Percentiles rank a stretch among this genome's conserved stretches.
These are phyloP conservation scores for Gandaritis pyraliata DNA, from an alignment of 2,888 invertebrate genomes.

Conservation along the genomic window DNA sequence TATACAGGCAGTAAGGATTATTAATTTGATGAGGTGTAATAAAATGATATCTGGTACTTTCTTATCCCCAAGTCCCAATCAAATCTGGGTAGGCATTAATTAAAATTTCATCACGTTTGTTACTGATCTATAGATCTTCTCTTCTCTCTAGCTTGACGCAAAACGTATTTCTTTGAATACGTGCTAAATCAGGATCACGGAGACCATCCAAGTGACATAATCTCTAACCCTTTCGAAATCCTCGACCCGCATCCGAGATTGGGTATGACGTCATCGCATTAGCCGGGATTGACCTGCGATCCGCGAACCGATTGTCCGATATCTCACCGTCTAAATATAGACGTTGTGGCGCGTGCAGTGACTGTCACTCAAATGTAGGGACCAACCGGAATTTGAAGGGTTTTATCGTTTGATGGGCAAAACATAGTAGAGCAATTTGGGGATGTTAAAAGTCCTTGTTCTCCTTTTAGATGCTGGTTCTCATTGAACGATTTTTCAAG, in stretches of 20 bases:
- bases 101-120: too few species aligned
- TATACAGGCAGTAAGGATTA: too few species aligned
- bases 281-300: conserved; percentile 58
- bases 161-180: neutral
- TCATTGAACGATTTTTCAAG: too few species aligned
- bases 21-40: too few species aligned
- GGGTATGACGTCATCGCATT: conserved; percentile 61
- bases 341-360: conserved; percentile 37
- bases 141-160: neutral
- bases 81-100: too few species aligned
- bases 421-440: neutral
- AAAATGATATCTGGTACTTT: too few species aligned
- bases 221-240: conserved; percentile 32
- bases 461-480: neutral
- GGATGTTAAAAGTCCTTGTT: neutral
- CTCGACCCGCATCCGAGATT: conserved; percentile 31
- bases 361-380: neutral
- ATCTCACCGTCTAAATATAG: conserved; percentile 56
- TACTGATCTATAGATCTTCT: too few species aligned
- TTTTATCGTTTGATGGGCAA: conserved; percentile 7
- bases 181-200: conserved; percentile 25
- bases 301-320: conserved; percentile 52
- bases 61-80: too few species aligned
- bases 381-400: neutral
- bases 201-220: conserved; percentile 21